Evolutionary conservation across 2,113 vertebrate genomes (phyloP).

Genomic region (Rhinoptilus africanus): DNA sequence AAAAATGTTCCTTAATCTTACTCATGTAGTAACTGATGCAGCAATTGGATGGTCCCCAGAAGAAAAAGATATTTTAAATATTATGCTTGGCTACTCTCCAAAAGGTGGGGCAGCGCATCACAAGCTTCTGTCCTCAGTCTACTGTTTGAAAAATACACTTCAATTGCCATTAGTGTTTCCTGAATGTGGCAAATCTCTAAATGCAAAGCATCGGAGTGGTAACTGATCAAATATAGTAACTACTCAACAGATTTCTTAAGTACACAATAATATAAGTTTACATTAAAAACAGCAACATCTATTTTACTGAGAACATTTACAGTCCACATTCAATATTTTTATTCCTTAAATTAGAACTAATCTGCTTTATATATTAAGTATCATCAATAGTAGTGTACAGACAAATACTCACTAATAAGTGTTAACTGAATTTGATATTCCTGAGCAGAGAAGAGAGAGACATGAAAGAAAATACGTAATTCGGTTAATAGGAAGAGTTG

Average conservation of each 20-base stretch:
- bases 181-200: background rate
- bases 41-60: background rate
- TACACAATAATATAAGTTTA: accelerated
- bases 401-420: background rate
- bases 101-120: background rate
- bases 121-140: background rate
- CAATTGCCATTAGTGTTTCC: background rate
- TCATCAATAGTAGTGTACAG: background rate
- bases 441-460: background rate
- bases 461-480: background rate
- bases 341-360: background rate
- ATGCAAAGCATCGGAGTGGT: background rate
- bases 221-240: background rate
- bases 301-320: background rate
- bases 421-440: background rate
- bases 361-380: background rate
- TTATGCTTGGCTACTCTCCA: background rate
- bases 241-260: background rate
- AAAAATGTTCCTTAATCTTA: background rate
- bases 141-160: background rate
- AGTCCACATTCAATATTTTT: background rate
- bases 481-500: background rate
- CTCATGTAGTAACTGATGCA: background rate
- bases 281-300: background rate
- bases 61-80: background rate